Evolutionary conservation across 2,797 vertebrate species (phyloP).

Genomic region (Cirrhinus mrigala): DNA sequence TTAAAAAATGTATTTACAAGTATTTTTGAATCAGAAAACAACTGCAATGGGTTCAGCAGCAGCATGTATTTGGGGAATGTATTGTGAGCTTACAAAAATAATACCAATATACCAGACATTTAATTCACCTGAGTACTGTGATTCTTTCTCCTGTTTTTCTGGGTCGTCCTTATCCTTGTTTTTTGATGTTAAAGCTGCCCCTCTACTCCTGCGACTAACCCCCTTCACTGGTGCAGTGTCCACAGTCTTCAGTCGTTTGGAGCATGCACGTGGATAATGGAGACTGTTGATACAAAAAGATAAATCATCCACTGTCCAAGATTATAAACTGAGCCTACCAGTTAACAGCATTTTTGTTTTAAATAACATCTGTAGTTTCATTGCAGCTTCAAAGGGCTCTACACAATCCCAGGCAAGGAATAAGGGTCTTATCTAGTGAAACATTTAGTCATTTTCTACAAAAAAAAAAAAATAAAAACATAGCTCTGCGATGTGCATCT

Average conservation of each 20-base stretch:
- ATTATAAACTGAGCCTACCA: not conserved
- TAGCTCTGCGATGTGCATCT: too few relatives aligned
- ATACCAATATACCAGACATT: not conserved
- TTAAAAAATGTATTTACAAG: not conserved
- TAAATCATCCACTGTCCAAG: not conserved
- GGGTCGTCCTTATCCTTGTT: slow-evolving; percentile 67
- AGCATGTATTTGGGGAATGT: slow-evolving; percentile 58
- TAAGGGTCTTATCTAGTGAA: too few relatives aligned
- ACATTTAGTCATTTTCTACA: too few relatives aligned
- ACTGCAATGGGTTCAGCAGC: not conserved
- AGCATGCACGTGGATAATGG: slow-evolving; percentile 82
- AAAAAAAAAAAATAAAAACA: too few relatives aligned
- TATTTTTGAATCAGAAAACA: not conserved
- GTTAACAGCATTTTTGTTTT: not conserved
- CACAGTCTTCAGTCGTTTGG: slow-evolving; percentile 88
- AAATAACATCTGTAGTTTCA: not conserved
- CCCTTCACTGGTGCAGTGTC: slow-evolving; percentile 67
- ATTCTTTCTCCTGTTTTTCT: slow-evolving; percentile 62
- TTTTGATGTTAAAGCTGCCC: slow-evolving; percentile 68
- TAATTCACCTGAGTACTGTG: slow-evolving; percentile 3
- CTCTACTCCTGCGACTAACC: slow-evolving; percentile 54
- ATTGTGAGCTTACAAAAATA: slow-evolving; percentile 64
- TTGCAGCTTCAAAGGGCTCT: too few relatives aligned
- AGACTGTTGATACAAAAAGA: slow-evolving; percentile 68
- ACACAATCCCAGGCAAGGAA: too few relatives aligned